Conservation (phyloP, 2,888 invertebrate species). For the Actias luna region DNA sequence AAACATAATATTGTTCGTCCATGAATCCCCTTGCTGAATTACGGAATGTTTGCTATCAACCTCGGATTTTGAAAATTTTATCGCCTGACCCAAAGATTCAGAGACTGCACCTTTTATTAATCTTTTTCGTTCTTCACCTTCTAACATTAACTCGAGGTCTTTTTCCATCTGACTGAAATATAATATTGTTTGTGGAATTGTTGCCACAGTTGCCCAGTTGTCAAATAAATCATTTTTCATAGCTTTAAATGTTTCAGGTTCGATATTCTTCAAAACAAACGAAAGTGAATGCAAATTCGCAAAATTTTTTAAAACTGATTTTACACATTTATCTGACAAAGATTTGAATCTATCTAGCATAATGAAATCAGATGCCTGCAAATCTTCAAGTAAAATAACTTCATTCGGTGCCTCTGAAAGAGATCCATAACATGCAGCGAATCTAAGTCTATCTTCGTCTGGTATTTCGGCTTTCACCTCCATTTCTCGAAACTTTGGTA, state of each 20-base stretch:
- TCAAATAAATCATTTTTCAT: slow-evolving; percentile 26
- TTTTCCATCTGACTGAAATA: slow-evolving; percentile 1
- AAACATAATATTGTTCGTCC: slow-evolving; percentile 52
- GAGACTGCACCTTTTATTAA: slow-evolving; percentile 20
- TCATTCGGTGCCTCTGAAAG: slow-evolving; percentile 37
- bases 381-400: slow-evolving; percentile 48
- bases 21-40: slow-evolving; percentile 45
- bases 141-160: slow-evolving; percentile 17
- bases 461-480: slow-evolving; percentile 34
- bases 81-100: not conserved
- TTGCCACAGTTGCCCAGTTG: slow-evolving; percentile 19
- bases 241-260: slow-evolving; percentile 31
- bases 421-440: slow-evolving; percentile 43
- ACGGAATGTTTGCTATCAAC: slow-evolving; percentile 33
- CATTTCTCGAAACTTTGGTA: slow-evolving; percentile 40
- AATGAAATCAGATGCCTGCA: slow-evolving; percentile 31
- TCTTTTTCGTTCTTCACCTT: slow-evolving; percentile 25
- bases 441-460: slow-evolving; percentile 34
- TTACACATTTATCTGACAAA: slow-evolving; percentile 33
- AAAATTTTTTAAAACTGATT: slow-evolving; percentile 37
- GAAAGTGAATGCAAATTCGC: slow-evolving; percentile 42
- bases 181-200: not conserved
- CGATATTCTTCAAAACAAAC: slow-evolving; percentile 38
- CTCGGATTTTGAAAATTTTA: slow-evolving; percentile 27
- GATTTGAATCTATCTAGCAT: slow-evolving; percentile 40